Evolutionary conservation across 2,797 vertebrate genomes (phyloP), one percentile per base, ranked within the genome.

Genomic region (Syngnathus acus): DNA sequence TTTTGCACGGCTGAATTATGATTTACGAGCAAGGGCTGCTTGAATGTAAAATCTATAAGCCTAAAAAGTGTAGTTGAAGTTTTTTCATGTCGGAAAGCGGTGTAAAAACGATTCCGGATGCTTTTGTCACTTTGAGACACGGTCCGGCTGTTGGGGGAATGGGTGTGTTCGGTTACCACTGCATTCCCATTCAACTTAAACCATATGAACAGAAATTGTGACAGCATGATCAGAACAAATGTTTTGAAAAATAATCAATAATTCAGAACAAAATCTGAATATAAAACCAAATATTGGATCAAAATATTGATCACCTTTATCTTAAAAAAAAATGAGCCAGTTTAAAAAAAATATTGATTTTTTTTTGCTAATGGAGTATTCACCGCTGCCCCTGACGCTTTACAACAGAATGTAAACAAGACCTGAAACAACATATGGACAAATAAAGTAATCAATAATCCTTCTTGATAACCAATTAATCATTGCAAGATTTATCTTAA

Each of bases 121-220:
- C 68, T 40, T 71, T 76, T 72, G 60, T n/a, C 63, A 51, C 32
- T 6, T 17, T 69, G 45, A 65, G 72, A 77, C 62, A 62, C 0
- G 54, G 51, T 62, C 14, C 78, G 79, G 78, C 73, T 81, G 75
- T 53, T 69, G 66, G 69, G 59, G 32, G 19, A 13, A 23, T 61
- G 59, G 39, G 19, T 13, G 59, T 61, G 59, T 42, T 1, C n/a
- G 2, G 39, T 6, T 42, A 43, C n/a, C 37, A 9, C 37, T n/a
- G 57, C 10, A 74, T 70, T 71, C 73, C 58, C 4, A 19, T 39
- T 61, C 7, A 43, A 62, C n/a, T 23, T 6, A 14, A 21, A 62
- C n/a, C 40, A 65, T 47, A 65, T 50, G 69, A 55, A 67, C 19
- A 68, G 32, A 38, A 58, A 58, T 55, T 26, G 53, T 5, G 26